A percentile compares a stretch with the other conserved stretches of the same genome.
These are phyloP conservation scores for Acridotheres tristis DNA, from an alignment of 2,797 vertebrate species.

Conservation along the genomic window DNA sequence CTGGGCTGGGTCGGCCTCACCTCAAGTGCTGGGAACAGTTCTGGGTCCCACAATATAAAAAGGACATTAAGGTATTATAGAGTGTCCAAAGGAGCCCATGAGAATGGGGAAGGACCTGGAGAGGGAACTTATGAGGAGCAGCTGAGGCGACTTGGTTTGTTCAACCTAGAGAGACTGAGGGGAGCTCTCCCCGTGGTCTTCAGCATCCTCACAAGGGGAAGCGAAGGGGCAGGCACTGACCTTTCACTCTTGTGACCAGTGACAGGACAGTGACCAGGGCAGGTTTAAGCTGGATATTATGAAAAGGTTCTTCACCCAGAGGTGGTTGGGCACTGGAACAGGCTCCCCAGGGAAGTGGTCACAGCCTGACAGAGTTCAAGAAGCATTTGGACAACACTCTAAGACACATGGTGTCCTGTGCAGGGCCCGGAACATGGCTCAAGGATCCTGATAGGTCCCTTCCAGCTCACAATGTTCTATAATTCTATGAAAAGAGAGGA, in stretches of 20 bases:
- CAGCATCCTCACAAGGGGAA: not conserved
- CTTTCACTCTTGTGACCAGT: not conserved
- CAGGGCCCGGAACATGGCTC: not conserved
- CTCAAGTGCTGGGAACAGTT: no score
- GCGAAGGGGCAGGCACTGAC: rapidly evolving
- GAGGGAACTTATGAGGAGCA: not conserved
- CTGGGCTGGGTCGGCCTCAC: no score
- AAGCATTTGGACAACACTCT: not conserved
- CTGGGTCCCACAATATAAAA: no score
- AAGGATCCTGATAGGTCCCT: not conserved
- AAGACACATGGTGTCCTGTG: no score
- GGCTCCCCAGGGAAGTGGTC: not conserved
- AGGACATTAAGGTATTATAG: no score
- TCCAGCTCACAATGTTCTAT: not conserved
- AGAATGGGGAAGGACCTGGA: not conserved
- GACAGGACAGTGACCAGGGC: not conserved
- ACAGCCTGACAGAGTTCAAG: not conserved
- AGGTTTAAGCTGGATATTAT: not conserved
- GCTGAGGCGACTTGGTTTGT: not conserved
- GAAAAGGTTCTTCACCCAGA: not conserved
- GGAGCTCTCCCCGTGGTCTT: not conserved
- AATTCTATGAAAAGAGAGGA: not conserved
- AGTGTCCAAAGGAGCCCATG: no score
- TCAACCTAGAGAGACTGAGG: not conserved
- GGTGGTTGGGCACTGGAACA: rapidly evolving